phyloP scores from a whole-genome alignment of 2,113 vertebrate genomes.

The Butorides virescens region DNA sequence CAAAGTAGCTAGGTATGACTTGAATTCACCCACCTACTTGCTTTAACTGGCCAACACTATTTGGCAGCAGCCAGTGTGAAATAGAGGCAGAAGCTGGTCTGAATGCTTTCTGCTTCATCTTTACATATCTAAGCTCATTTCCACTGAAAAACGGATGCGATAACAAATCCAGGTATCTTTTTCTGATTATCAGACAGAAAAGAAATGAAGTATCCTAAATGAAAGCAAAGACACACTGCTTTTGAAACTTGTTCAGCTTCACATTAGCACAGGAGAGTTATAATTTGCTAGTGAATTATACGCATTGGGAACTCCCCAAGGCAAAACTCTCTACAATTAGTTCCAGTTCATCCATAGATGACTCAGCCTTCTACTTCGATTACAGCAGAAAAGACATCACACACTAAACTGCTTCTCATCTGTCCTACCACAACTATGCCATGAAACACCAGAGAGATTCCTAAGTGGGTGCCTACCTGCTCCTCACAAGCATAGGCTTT shows the following conservation, averaged over 20 bases:
- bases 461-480: neutral
- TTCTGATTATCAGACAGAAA: neutral
- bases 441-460: neutral
- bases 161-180: neutral
- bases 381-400: neutral
- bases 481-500: neutral
- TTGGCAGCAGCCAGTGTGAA: neutral
- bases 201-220: neutral
- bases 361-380: neutral
- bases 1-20: neutral
- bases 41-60: neutral
- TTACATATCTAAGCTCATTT: neutral
- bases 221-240: neutral
- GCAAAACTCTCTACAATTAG: neutral
- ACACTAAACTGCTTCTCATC: neutral
- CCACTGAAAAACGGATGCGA: neutral
- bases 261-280: neutral
- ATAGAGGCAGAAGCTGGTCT: neutral
- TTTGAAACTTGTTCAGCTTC: neutral
- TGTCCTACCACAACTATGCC: neutral
- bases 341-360: neutral
- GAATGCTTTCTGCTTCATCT: neutral
- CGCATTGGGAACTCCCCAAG: neutral
- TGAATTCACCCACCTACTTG: neutral
- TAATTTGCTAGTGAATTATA: neutral